Conservation (phyloP, 2,888 invertebrate genomes). For the Pristionchus arcanus region DNA sequence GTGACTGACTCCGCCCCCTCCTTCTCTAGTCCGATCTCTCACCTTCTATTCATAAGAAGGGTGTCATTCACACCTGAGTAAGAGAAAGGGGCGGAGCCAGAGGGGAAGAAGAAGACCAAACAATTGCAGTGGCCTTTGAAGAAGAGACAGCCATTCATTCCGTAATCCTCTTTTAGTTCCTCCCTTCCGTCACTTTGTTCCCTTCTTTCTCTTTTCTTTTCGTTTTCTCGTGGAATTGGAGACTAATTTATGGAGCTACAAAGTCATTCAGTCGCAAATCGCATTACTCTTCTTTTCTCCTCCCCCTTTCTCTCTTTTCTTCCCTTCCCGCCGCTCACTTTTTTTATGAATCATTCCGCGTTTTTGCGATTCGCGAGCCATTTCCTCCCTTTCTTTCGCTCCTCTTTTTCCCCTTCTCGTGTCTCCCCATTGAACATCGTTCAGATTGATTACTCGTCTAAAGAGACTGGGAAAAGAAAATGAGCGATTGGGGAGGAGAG, state of each 20-base stretch:
- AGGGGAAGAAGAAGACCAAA: background rate
- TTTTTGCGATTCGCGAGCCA: slow-evolving; percentile 14
- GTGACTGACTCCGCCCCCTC: no score
- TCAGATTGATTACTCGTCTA: slow-evolving; percentile 27
- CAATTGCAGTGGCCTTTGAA: background rate
- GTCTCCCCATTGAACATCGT: slow-evolving; percentile 14
- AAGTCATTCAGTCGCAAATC: slow-evolving; percentile 1
- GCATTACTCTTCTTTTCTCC: background rate
- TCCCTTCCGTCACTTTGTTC: background rate
- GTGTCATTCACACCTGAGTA: slow-evolving; percentile 19
- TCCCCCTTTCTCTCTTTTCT: background rate
- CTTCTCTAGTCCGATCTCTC: slow-evolving; percentile 10
- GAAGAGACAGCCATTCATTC: background rate
- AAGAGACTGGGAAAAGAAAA: slow-evolving; percentile 20
- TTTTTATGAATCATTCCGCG: background rate
- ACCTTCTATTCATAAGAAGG: slow-evolving; percentile 2
- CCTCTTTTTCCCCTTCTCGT: background rate
- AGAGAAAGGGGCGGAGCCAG: background rate
- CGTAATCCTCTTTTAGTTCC: background rate
- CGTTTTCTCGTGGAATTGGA: background rate
- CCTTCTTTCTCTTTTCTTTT: background rate
- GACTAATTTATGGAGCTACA: slow-evolving; percentile 1
- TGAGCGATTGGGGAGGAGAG: background rate
- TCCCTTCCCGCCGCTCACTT: background rate
- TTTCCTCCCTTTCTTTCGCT: background rate